These are phyloP conservation scores for Apogon talboti DNA, from an alignment of 2,797 vertebrate genomes.

Conservation along the genomic window DNA sequence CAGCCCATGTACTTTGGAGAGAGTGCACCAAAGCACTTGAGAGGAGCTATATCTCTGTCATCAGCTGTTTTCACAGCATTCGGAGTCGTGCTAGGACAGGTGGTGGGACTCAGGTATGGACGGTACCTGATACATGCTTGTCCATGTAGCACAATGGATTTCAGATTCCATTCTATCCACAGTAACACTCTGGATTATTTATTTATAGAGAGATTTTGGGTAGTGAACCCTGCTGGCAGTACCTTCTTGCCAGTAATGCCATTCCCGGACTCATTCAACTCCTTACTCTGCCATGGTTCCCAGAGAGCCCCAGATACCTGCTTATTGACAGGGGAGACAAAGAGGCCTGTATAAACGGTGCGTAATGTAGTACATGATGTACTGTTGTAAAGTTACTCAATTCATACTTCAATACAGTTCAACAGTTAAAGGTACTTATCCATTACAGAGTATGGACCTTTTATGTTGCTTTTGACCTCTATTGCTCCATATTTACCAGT, in stretches of 20 bases:
- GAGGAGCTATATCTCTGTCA: constrained; percentile 88
- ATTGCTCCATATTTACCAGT: background rate
- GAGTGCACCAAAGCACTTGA: constrained; percentile 89
- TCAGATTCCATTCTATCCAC: background rate
- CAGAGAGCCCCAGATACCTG: constrained; percentile 94
- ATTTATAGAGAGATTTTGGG: constrained; percentile 89
- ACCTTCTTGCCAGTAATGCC: constrained; percentile 90
- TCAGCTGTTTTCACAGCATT: constrained; percentile 91
- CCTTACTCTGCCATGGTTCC: constrained; percentile 88
- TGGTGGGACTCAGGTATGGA: constrained; percentile 89
- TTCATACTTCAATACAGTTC: background rate
- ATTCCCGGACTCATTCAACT: constrained; percentile 90
- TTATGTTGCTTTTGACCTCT: background rate
- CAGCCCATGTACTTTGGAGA: constrained; percentile 96
- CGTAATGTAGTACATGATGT: constrained; percentile 9
- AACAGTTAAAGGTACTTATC: background rate
- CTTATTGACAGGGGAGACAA: constrained; percentile 90
- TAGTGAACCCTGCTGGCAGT: constrained; percentile 86
- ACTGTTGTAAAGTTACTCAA: background rate
- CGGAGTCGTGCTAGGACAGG: constrained; percentile 89
- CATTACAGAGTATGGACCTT: background rate
- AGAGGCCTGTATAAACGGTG: constrained; percentile 88
- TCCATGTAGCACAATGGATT: background rate
- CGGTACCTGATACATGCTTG: background rate
- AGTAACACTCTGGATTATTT: constrained; percentile 36